Percentiles rank a stretch among this genome's conserved stretches.
phyloP scores from a whole-genome alignment of 2,888 invertebrate genomes.

The Epistrophe grossulariae region DNA sequence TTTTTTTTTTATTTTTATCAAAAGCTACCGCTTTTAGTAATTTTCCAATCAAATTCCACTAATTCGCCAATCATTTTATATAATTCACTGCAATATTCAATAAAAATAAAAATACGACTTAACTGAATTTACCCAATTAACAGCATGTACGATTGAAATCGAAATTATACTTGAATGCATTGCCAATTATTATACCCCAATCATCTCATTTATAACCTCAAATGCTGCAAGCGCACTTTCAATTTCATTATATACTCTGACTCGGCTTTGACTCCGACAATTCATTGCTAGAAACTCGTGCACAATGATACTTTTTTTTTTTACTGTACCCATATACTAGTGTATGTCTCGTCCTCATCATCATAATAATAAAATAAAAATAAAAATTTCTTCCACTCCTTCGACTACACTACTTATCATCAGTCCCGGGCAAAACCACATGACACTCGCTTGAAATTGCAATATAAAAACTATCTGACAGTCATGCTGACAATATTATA shows the following conservation, averaged over 20 bases:
- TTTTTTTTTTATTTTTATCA: not conserved
- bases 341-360: constrained; percentile 30
- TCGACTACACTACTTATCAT: constrained; percentile 26
- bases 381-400: constrained; percentile 42
- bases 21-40: constrained; percentile 44
- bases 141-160: constrained; percentile 41
- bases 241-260: constrained; percentile 15
- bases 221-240: constrained; percentile 40
- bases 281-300: constrained; percentile 12
- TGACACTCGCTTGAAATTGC: constrained; percentile 16
- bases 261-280: not conserved
- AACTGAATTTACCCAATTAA: constrained; percentile 64
- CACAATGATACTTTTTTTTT: not conserved
- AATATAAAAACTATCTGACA: constrained; percentile 30
- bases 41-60: constrained; percentile 48
- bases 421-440: constrained; percentile 15
- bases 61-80: constrained; percentile 56
- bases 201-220: constrained; percentile 4
- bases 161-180: constrained; percentile 49
- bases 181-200: constrained; percentile 45
- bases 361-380: not conserved
- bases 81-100: constrained; percentile 43
- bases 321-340: not conserved
- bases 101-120: constrained; percentile 18
- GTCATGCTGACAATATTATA: constrained; percentile 29